Conservation (phyloP, 2,113 vertebrate genomes). For the Arizona elegans region DNA sequence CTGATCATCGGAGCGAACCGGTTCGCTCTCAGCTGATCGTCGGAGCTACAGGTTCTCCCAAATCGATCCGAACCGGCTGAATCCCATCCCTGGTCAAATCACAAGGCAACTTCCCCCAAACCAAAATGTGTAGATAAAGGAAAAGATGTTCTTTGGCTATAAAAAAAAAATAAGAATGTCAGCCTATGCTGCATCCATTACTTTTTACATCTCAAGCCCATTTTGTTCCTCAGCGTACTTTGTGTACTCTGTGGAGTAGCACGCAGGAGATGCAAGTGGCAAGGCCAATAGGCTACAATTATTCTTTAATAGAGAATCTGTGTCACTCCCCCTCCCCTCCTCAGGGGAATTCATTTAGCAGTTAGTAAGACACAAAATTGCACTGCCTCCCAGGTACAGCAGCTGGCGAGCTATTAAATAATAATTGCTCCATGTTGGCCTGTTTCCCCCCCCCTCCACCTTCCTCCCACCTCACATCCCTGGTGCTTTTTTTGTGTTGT, state of each 20-base stretch:
- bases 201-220: neutral
- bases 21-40: no score
- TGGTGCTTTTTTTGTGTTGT: neutral
- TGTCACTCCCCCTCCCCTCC: neutral
- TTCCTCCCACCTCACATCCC: neutral
- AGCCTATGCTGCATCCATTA: neutral
- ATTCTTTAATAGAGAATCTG: neutral
- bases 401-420: conserved; percentile 2
- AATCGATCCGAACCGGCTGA: no score
- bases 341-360: neutral
- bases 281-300: conserved; percentile 2
- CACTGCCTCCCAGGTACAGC: neutral
- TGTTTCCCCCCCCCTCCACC: no score
- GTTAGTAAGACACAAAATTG: neutral
- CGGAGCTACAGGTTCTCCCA: no score
- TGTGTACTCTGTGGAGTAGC: neutral
- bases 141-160: neutral
- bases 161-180: neutral
- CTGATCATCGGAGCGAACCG: no score
- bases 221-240: neutral
- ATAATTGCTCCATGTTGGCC: neutral
- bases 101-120: neutral
- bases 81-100: neutral
- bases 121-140: neutral
- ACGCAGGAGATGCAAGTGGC: neutral